Conservation (phyloP, 2,797 vertebrate species). For the Aplochiton taeniatus region DNA sequence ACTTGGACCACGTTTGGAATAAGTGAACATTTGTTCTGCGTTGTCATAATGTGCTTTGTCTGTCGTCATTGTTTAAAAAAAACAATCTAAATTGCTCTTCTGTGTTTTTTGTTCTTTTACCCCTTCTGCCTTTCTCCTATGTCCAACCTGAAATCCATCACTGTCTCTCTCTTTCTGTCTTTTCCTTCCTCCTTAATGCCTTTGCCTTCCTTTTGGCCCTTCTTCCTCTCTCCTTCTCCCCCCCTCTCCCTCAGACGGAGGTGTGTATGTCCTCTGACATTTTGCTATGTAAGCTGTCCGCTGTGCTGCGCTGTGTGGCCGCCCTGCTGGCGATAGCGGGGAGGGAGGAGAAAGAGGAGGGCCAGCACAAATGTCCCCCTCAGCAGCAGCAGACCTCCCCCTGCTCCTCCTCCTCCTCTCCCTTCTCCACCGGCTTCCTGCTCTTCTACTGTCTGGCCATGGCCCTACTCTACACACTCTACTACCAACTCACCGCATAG, state of each 20-base stretch:
- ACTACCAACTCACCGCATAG: slow-evolving; percentile 75
- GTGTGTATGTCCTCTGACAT: slow-evolving; percentile 84
- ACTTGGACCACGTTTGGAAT: too few relatives aligned
- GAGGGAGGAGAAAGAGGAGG: slow-evolving; percentile 34
- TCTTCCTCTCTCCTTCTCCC: slow-evolving; percentile 1
- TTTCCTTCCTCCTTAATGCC: not conserved
- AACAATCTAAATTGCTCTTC: slow-evolving; percentile 18
- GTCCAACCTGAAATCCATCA: slow-evolving; percentile 18
- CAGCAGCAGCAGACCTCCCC: slow-evolving; percentile 57
- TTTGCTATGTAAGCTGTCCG: slow-evolving; percentile 79
- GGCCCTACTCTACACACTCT: slow-evolving; percentile 82
- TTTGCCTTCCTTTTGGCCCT: slow-evolving; percentile 1
- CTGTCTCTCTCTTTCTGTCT: not conserved
- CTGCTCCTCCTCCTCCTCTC: slow-evolving; percentile 52
- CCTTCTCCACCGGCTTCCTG: slow-evolving; percentile 83
- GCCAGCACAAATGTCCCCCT: slow-evolving; percentile 53
- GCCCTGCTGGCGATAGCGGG: slow-evolving; percentile 65
- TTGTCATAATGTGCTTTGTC: slow-evolving; percentile 24
- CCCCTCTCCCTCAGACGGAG: slow-evolving; percentile 69
- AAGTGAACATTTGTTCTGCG: not conserved
- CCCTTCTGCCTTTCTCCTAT: not conserved
- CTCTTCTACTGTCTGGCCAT: slow-evolving; percentile 86
- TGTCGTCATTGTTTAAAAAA: not conserved
- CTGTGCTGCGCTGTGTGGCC: slow-evolving; percentile 76
- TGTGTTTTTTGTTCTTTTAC: not conserved